These are phyloP conservation scores for Steinernema scapterisci DNA, from an alignment of 2,888 invertebrate species.

Conservation along the genomic window DNA sequence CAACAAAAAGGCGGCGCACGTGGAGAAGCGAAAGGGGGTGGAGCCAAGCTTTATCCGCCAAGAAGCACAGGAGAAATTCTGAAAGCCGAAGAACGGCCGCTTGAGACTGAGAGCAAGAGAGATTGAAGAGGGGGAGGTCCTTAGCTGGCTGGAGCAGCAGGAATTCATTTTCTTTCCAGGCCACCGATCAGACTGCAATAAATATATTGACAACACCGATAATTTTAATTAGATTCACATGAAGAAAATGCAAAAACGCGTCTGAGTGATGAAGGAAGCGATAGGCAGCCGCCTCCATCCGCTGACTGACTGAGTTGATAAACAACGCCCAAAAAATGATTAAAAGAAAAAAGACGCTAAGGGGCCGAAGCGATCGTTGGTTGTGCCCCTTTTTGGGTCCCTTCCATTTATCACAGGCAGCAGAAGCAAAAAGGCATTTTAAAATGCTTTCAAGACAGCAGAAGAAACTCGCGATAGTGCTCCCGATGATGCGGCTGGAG, in stretches of 20 bases:
- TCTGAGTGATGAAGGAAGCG: background rate
- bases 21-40: conserved; percentile 19
- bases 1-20: conserved; percentile 25
- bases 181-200: background rate
- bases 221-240: conserved; percentile 12
- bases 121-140: conserved; percentile 13
- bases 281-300: too few species aligned
- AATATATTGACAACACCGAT: background rate
- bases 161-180: background rate
- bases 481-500: too few species aligned
- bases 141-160: background rate
- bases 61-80: too few species aligned
- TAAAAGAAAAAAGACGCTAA: too few species aligned
- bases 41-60: background rate
- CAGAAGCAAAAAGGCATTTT: too few species aligned
- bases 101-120: background rate
- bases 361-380: too few species aligned
- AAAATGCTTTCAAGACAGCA: too few species aligned
- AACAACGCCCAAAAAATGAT: conserved; percentile 1
- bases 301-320: background rate
- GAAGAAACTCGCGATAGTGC: too few species aligned
- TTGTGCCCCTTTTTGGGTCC: too few species aligned
- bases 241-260: background rate
- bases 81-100: too few species aligned
- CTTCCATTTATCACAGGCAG: too few species aligned